Conservation (phyloP, 2,888 invertebrate species). For the Spialia ferax region DNA sequence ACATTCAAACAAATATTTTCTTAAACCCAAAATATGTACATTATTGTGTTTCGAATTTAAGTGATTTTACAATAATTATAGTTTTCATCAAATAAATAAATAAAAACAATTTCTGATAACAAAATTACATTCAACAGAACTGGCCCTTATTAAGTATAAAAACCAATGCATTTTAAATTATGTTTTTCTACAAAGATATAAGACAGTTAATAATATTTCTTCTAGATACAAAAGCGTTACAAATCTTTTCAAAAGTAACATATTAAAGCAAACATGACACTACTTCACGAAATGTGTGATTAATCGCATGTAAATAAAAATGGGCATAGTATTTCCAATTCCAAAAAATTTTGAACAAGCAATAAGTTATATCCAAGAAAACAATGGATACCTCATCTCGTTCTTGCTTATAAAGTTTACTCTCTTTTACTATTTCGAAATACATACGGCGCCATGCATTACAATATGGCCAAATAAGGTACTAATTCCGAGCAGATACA, state of each 20-base stretch:
- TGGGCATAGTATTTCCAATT: background rate
- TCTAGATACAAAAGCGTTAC: background rate
- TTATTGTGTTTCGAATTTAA: background rate
- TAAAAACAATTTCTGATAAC: slow-evolving; percentile 1
- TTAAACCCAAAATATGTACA: background rate
- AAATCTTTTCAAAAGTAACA: background rate
- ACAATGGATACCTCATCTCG: too few relatives aligned
- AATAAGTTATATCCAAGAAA: background rate
- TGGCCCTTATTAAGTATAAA: background rate
- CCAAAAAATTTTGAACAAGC: background rate
- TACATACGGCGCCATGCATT: too few relatives aligned
- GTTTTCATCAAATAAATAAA: too few relatives aligned
- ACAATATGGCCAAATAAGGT: slow-evolving; percentile 1
- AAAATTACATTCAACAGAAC: background rate
- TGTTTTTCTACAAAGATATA: slow-evolving; percentile 1
- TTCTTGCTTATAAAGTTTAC: background rate
- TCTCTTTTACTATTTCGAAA: background rate
- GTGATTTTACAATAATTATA: too few relatives aligned
- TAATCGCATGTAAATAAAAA: background rate
- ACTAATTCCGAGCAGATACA: background rate
- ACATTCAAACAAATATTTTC: background rate
- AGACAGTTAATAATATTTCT: background rate
- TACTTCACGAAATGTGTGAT: slow-evolving; percentile 1
- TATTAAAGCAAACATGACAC: background rate
- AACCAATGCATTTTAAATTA: slow-evolving; percentile 10